phyloP scores from a whole-genome alignment of 2,113 vertebrate genomes.

The Callocephalon fimbriatum region DNA sequence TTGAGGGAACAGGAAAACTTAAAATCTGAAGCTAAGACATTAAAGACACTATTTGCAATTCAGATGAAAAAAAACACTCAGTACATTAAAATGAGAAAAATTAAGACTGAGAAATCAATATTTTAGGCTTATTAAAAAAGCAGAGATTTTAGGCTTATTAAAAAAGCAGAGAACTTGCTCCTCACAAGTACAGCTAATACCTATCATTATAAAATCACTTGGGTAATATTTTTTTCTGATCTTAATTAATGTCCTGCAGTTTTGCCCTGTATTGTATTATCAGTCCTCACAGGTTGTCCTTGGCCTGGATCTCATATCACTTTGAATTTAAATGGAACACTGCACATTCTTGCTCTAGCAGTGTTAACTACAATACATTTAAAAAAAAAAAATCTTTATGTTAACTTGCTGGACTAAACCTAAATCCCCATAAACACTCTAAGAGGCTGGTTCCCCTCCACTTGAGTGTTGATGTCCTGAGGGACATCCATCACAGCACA shows the following conservation, averaged over 20 bases:
- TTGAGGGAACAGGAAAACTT: neutral
- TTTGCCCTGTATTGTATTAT: neutral
- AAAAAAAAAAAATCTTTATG: neutral
- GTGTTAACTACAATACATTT: neutral
- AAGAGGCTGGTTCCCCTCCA: neutral
- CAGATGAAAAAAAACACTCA: neutral
- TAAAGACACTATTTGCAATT: conserved; percentile 3
- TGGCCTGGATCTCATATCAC: neutral
- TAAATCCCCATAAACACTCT: neutral
- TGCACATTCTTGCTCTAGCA: neutral
- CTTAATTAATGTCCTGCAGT: neutral
- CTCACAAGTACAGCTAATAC: neutral
- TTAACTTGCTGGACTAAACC: neutral
- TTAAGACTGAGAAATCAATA: neutral
- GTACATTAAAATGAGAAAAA: neutral
- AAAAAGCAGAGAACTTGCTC: neutral
- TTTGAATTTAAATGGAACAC: neutral
- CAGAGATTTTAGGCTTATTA: neutral
- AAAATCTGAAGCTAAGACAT: neutral
- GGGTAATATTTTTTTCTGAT: neutral
- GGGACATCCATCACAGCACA: neutral
- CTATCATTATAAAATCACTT: neutral
- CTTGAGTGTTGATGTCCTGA: accelerated
- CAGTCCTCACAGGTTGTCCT: neutral
- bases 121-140: neutral